These are phyloP conservation scores for Nesometra sesokonis DNA, from an alignment of 35 echinoderm and acorn worm genomes.

Conservation along the genomic window DNA sequence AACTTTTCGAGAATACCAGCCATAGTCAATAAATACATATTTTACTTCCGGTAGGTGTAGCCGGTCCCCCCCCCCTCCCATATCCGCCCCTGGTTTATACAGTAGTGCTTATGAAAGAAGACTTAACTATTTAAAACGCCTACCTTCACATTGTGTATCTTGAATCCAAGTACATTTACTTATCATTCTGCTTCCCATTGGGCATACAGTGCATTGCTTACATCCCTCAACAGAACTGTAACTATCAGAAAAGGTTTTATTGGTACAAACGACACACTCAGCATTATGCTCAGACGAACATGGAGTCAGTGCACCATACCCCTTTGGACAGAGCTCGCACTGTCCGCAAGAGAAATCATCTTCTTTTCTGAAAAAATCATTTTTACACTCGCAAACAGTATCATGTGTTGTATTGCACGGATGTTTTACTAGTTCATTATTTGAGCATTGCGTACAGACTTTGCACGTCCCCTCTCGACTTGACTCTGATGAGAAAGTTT, in stretches of 20 bases:
- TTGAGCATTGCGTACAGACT: conserved; percentile 40
- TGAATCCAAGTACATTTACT: conserved; percentile 47
- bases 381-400: conserved; percentile 55
- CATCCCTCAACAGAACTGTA: conserved; percentile 55
- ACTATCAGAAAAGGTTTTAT: conserved; percentile 68
- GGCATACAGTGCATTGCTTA: conserved; percentile 51
- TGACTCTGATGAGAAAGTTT: conserved; percentile 36
- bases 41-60: too few relatives aligned
- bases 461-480: conserved; percentile 40
- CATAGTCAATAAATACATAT: too few relatives aligned
- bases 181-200: conserved; percentile 19
- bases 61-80: too few relatives aligned
- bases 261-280: conserved; percentile 35
- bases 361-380: conserved; percentile 34
- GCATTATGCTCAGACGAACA: conserved; percentile 51
- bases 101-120: too few relatives aligned
- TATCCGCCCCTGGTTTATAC: too few relatives aligned
- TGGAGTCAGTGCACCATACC: conserved; percentile 48
- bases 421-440: conserved; percentile 29
- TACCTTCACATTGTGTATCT: conserved; percentile 86
- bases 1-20: too few relatives aligned
- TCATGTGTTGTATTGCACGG: conserved; percentile 61
- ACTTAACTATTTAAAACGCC: too few relatives aligned
- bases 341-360: conserved; percentile 50
- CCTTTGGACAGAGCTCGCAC: conserved; percentile 71